Conservation (phyloP, 2,888 invertebrate genomes). For the Hoplodrina blanda region DNA sequence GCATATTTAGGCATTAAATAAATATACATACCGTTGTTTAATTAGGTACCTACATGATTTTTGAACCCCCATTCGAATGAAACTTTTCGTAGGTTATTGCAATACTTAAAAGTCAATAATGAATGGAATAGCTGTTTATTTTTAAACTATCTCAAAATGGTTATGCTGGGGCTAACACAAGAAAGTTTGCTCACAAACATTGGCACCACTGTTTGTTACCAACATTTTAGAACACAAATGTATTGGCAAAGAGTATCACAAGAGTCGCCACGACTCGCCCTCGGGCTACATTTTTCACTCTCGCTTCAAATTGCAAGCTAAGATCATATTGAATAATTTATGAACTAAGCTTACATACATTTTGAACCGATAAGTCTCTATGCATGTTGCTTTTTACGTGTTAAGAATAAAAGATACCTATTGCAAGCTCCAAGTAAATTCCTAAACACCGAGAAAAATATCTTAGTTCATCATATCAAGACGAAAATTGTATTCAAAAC, state of each 20-base stretch:
- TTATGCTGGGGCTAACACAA: background rate
- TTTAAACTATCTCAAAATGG: no score
- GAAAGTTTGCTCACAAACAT: constrained; percentile 32
- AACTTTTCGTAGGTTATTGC: no score
- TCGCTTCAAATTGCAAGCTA: constrained; percentile 73
- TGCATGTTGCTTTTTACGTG: background rate
- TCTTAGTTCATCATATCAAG: background rate
- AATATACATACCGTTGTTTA: no score
- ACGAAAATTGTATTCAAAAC: no score
- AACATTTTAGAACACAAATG: background rate
- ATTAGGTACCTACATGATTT: no score
- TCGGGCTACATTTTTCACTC: constrained; percentile 74
- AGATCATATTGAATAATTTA: constrained; percentile 75
- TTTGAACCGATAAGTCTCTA: constrained; percentile 16
- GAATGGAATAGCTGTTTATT: no score
- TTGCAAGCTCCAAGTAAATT: background rate
- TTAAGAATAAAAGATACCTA: constrained; percentile 1
- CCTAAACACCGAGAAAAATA: background rate
- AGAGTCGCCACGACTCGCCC: constrained; percentile 56
- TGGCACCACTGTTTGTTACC: constrained; percentile 18
- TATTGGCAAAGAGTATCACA: background rate
- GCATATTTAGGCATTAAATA: no score
- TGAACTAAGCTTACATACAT: constrained; percentile 45
- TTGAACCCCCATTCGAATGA: no score
- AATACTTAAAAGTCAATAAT: no score